Base-by-base conservation (phyloP, 2,888 invertebrate genomes). In the Acrocyrtus sp. region DNA sequence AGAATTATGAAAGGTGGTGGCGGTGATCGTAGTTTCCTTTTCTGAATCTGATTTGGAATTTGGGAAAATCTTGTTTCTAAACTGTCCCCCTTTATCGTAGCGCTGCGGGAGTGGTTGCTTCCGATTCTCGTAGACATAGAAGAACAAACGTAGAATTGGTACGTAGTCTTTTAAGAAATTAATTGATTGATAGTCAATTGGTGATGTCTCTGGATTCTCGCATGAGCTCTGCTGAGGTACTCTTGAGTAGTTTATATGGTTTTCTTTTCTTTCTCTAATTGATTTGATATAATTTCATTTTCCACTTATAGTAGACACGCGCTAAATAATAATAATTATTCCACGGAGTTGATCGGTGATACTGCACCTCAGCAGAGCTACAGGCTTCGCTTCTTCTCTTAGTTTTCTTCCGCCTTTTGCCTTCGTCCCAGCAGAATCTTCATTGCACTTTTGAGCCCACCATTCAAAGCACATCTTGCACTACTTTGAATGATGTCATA, bases 1-100 rank as follows among this genome's bases (percentile, higher is more conserved):
- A 21, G n/a, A 19, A n/a, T 12, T 45, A 57, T 34, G 57, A 50
- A 78, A 78, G 80, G 80, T 80, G 78, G 80, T 80, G 80, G 80
- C 75, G 61, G 72, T 75, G 65, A 74, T 74, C 60, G 75, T 66
- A 62, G 22, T n/a, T 65, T 47, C n/a, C 19, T 41, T 53, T 21
- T 57, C 43, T 43, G 17, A 5, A 34, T 34, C 34, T 34, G 34
- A 17, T 56, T 58, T 43, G n/a, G 15, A n/a, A 56, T 29, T 67
- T 27, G 57, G 27, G 53, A 53, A 68, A 60, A 39, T 57, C 50
- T 29, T 39, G 26, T 22, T 27, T 41, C 45, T 68, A 53, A 53
- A 53, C 15, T 69, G 61, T 69, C 61, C 68, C 54, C 26, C 27
- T 53, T 58, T 39, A 2, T 51, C 60, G 45, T 15, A 5, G 50